Conservation (phyloP, 2,888 invertebrate genomes). For the Spatulosminthurus flaviceps region DNA sequence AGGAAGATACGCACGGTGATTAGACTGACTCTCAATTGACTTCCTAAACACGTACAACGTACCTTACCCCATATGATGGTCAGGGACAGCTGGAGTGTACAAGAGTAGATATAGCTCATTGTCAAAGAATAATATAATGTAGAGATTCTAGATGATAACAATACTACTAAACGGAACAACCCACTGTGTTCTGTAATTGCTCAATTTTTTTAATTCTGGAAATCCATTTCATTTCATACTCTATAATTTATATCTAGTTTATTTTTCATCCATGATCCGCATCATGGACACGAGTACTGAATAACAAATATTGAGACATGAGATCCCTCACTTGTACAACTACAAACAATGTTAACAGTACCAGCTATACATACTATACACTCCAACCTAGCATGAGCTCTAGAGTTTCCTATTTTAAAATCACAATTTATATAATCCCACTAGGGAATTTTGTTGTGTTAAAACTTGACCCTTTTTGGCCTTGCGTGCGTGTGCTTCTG, state of each 20-base stretch:
- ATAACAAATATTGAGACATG: too few relatives aligned
- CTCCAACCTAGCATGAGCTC: background rate
- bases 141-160: constrained; percentile 22
- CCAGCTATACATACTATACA: too few relatives aligned
- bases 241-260: constrained; percentile 9
- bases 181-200: constrained; percentile 25
- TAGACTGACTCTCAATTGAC: constrained; percentile 11
- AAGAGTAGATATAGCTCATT: background rate
- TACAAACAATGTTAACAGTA: too few relatives aligned
- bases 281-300: too few relatives aligned
- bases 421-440: background rate
- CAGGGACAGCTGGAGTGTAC: background rate
- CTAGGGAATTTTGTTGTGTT: background rate
- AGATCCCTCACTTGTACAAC: too few relatives aligned
- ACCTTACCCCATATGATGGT: background rate
- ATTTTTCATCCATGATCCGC: too few relatives aligned
- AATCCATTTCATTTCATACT: background rate
- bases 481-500: constrained; percentile 2
- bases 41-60: constrained; percentile 14
- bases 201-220: constrained; percentile 31
- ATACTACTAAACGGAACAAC: background rate
- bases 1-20: background rate
- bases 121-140: too few relatives aligned
- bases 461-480: constrained; percentile 24
- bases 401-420: background rate